A percentile compares a stretch with the other conserved stretches of the same genome.
These are phyloP conservation scores for Drosophila ananassae DNA, from an alignment of 1,140 invertebrate species.

Conservation along the genomic window DNA sequence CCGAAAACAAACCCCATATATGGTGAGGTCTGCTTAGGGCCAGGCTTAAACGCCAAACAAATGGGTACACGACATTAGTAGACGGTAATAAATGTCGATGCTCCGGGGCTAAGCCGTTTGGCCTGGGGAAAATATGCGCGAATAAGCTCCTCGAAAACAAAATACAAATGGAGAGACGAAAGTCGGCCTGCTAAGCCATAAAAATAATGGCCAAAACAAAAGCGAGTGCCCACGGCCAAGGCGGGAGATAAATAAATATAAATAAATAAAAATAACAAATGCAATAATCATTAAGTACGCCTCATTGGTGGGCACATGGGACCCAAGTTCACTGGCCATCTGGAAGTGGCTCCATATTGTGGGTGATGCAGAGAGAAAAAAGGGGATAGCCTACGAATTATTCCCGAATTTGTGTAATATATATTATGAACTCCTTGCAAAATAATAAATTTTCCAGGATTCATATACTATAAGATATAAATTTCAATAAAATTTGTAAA, in stretches of 20 bases:
- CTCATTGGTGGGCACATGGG: conserved; percentile 60
- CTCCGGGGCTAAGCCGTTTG: conserved; percentile 57
- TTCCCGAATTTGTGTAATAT: neutral
- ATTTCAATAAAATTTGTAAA: neutral
- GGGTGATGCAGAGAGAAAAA: conserved; percentile 6
- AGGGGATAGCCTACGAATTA: neutral
- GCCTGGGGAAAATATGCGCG: conserved; percentile 44
- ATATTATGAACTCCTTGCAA: neutral
- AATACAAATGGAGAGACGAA: conserved; percentile 27
- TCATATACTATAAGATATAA: no score
- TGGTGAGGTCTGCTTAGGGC: conserved; percentile 8
- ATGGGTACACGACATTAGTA: conserved; percentile 61
- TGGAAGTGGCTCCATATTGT: conserved; percentile 9
- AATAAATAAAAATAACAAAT: conserved; percentile 73
- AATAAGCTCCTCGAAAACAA: conserved; percentile 35
- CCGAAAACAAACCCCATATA: conserved; percentile 22
- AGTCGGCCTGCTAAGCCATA: conserved; percentile 32
- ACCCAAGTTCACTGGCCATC: conserved; percentile 21
- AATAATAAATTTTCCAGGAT: neutral
- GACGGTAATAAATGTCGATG: conserved; percentile 60
- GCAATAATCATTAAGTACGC: conserved; percentile 74
- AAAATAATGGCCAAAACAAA: conserved; percentile 55
- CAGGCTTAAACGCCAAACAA: conserved; percentile 52
- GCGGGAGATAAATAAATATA: conserved; percentile 66
- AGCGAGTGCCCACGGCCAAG: conserved; percentile 44